phyloP scores from a whole-genome alignment of 2,113 vertebrate species.

The Gasterosteus nipponicus region DNA sequence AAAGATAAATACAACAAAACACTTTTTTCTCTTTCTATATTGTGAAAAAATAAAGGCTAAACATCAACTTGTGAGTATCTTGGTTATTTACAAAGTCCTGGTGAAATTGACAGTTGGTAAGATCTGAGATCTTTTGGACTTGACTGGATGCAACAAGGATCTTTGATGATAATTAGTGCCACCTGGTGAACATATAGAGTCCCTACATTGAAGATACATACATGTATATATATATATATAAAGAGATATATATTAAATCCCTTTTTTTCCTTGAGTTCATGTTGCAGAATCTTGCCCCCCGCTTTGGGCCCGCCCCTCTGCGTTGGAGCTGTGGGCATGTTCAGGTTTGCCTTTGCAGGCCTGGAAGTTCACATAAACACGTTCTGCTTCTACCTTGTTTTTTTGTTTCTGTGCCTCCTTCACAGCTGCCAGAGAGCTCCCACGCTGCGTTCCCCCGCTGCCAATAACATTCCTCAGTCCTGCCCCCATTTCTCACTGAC shows the following conservation, averaged over 20 bases:
- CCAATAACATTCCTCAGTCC: slow-evolving; percentile 76
- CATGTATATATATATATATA: not conserved
- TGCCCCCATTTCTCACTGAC: slow-evolving; percentile 48
- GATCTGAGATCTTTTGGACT: not conserved
- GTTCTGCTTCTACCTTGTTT: slow-evolving; percentile 48
- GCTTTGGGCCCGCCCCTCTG: slow-evolving; percentile 14
- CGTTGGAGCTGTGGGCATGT: slow-evolving; percentile 54
- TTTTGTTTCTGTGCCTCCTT: slow-evolving; percentile 47
- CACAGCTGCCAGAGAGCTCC: slow-evolving; percentile 56
- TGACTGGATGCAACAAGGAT: not conserved
- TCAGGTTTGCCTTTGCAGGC: slow-evolving; percentile 62
- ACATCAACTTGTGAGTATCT: not conserved
- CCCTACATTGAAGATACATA: not conserved
- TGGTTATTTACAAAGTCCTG: slow-evolving; percentile 5
- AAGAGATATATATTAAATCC: not conserved
- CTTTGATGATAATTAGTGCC: slow-evolving; percentile 5
- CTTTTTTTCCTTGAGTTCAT: slow-evolving; percentile 19
- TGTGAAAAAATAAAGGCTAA: slow-evolving; percentile 64
- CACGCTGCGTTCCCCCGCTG: slow-evolving; percentile 58
- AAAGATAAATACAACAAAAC: slow-evolving; percentile 32
- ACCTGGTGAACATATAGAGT: slow-evolving; percentile 25
- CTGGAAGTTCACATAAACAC: slow-evolving; percentile 50
- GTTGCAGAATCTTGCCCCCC: slow-evolving; percentile 16
- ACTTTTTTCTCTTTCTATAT: slow-evolving; percentile 31
- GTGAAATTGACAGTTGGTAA: not conserved